phyloP scores from a whole-genome alignment of 2,113 vertebrate species.

The Recurvirostra avosetta region DNA sequence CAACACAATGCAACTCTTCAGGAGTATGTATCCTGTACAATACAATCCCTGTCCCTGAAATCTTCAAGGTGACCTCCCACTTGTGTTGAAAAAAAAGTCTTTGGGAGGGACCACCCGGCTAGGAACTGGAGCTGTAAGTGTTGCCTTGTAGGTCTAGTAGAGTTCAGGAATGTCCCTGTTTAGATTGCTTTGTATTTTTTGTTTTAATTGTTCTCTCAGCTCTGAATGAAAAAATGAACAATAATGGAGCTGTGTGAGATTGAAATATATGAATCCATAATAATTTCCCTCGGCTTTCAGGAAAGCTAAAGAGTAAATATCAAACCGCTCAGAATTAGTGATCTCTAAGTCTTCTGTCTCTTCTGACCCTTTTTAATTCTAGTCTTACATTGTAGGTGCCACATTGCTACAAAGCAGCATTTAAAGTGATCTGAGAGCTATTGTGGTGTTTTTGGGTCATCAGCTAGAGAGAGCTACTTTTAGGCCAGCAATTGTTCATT shows the following conservation, averaged over 20 bases:
- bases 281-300: constrained; percentile 76
- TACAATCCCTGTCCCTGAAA: constrained; percentile 71
- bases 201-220: constrained; percentile 77
- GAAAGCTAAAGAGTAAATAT: constrained; percentile 74
- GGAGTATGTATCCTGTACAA: constrained; percentile 70
- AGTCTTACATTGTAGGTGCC: constrained; percentile 66
- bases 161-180: constrained; percentile 75
- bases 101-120: constrained; percentile 76
- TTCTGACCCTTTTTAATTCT: constrained; percentile 67
- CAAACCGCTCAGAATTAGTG: constrained; percentile 69
- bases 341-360: constrained; percentile 71
- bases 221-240: constrained; percentile 75
- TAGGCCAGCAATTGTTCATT: constrained; percentile 62
- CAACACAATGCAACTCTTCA: constrained; percentile 68
- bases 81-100: constrained; percentile 62
- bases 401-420: constrained; percentile 73
- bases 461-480: constrained; percentile 59
- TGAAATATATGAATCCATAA: constrained; percentile 82
- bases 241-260: constrained; percentile 81
- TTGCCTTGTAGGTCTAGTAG: constrained; percentile 69
- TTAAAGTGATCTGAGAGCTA: constrained; percentile 72
- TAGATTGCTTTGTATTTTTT: constrained; percentile 79
- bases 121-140: constrained; percentile 67
- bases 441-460: constrained; percentile 60
- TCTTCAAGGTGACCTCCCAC: constrained; percentile 80